Base-by-base conservation (phyloP, 1,140 invertebrate genomes). In the Heliconius congener region DNA sequence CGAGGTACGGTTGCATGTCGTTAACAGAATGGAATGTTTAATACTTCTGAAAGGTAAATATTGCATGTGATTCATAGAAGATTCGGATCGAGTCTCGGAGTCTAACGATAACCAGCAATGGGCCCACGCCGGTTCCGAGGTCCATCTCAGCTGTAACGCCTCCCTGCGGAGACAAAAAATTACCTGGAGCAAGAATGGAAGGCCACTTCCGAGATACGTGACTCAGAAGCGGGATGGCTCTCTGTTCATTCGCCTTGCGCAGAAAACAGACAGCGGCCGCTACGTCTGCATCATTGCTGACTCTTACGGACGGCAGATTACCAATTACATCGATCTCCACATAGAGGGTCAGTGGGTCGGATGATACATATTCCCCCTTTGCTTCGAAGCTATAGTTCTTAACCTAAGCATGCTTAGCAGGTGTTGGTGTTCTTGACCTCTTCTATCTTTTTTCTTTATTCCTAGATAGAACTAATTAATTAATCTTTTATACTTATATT, bases 251-350 rank as follows among this genome's bases (percentile, higher is more conserved):
- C 84, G 84, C 81, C 85, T 95, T 73, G 93, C 97, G 1, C 95
- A 94, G 81, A 90, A 93, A 27, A 95, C 96, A 60, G 97, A 98
- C 87, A 95, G 95, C 80, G 97, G 97, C 74, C 95, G 95, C 82
- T 98, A 98, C 86, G 96, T 96, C 76, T 97, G 97, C 90, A 93
- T 96, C 82, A 95, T 96, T 27, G 89, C 94, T 66, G 95, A 95
- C 52, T 72, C 76, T 19, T 90, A 95, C 37, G 95, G 95, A 72
- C 92, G 94, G 55, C 88, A 92, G 74, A 95, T 95, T 71, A 94
- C 88, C 77, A 96, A 96, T 90, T 97, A 96, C 91, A 95, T 97
- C 89, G 95, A 97, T 85, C 94, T 97, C 39, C 95, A 94, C 82
- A 95, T 97, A 66, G 95, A 95, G 89, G 95, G 97, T 97, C 96